Base-by-base conservation (phyloP, 2,113 vertebrate genomes). In the Herpailurus yagouaroundi region DNA sequence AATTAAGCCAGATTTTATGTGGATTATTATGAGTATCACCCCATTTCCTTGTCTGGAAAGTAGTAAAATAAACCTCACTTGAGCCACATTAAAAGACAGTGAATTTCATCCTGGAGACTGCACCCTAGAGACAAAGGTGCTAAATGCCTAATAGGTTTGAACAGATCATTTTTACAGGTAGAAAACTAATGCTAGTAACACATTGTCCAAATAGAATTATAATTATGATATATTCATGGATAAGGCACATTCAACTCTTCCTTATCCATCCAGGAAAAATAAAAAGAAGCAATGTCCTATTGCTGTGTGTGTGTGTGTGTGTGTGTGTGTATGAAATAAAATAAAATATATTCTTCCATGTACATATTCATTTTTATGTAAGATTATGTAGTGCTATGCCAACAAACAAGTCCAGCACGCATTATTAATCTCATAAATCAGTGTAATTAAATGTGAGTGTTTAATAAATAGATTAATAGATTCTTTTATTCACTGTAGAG, bases 341-440 rank as follows among this genome's bases (percentile, higher is more conserved):
- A 45, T 74, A 74, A 74, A 74, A 45, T 33, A 27, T 4, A 69
- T 68, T 31, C 45, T 36, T 15, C 14, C 79, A 31, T 12, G 19
- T 60, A 25, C n/a, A n/a, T 29, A 19, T 13, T 96, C 36, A 84
- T 82, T 91, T 96, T 79, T 88, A 38, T 38, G 41, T 74, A 73
- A 48, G 5, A 68, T 86, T 93, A 82, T 41, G 33, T 2, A 88
- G 5, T 79, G 9, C 1, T 69, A 41, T 80, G 9, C 73, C 41
- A 23, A 55, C 60, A 94, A 88, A 82, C 52, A 91, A 52, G 23
- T 29, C 12, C 33, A 79, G 7, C 8, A 57, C 21, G 87, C 7
- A 55, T 79, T 95, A 97, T 57, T 94, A 95, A 80, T 92, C 38
- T 94, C 41, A 74, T 66, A 88, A 95, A 89, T 96, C 68, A 69